Evolutionary conservation across 2,888 invertebrate species (phyloP).

Genomic region (Hololepta plana): DNA sequence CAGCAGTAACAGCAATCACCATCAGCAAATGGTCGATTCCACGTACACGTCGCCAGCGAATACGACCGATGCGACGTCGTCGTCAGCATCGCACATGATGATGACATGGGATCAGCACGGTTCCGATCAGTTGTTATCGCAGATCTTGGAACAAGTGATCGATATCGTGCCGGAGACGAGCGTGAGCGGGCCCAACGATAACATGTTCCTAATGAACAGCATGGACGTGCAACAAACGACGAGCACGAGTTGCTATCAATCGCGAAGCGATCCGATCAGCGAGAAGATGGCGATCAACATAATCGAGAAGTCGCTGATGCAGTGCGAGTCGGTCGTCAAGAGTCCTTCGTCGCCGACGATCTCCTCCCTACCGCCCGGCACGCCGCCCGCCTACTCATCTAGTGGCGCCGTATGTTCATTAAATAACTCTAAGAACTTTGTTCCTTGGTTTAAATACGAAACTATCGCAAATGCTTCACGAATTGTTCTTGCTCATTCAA

Average conservation of each 20-base stretch:
- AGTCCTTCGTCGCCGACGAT: slow-evolving; percentile 39
- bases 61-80: no score
- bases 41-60: no score
- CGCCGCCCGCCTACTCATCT: slow-evolving; percentile 40
- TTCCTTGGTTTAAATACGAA: no score
- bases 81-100: slow-evolving; percentile 19
- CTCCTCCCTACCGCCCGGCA: slow-evolving; percentile 27
- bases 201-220: slow-evolving; percentile 28
- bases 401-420: slow-evolving; percentile 19
- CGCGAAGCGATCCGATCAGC: slow-evolving; percentile 30
- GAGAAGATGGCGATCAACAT: slow-evolving; percentile 74
- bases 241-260: no score
- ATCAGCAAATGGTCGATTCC: no score
- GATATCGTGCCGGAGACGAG: slow-evolving; percentile 56
- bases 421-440: no score
- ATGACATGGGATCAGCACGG: slow-evolving; percentile 20
- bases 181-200: slow-evolving; percentile 19
- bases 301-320: slow-evolving; percentile 83
- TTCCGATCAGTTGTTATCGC: slow-evolving; percentile 58
- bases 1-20: no score
- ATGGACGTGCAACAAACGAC: slow-evolving; percentile 13
- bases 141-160: slow-evolving; percentile 71
- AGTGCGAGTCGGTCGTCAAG: slow-evolving; percentile 50
- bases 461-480: no score
- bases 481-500: no score